Evolutionary conservation across 2,113 vertebrate genomes (phyloP).

Genomic region (Channa maculata): DNA sequence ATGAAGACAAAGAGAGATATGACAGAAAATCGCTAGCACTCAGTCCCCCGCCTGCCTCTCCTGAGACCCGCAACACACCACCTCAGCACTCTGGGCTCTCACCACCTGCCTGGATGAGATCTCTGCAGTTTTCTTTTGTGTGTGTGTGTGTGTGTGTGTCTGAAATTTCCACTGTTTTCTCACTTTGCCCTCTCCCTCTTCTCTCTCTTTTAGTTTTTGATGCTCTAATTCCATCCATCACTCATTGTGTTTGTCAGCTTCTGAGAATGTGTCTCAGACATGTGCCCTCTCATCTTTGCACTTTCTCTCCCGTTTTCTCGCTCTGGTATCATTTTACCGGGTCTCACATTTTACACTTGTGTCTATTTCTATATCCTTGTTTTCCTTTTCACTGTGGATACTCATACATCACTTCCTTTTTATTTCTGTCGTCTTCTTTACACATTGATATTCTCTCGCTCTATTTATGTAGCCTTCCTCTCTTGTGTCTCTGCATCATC

Average conservation of each 20-base stretch:
- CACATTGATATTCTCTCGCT: slow-evolving; percentile 10
- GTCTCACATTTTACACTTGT: slow-evolving; percentile 18
- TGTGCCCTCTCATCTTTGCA: slow-evolving; percentile 22
- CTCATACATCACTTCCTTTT: slow-evolving; percentile 25
- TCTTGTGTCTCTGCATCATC: slow-evolving; percentile 25
- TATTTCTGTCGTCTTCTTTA: slow-evolving; percentile 8
- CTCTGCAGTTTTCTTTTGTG: neutral
- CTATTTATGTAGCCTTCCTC: slow-evolving; percentile 18
- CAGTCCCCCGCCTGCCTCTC: slow-evolving; percentile 58
- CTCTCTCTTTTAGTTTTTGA: slow-evolving; percentile 32
- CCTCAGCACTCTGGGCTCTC: slow-evolving; percentile 48
- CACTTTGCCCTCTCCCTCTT: slow-evolving; percentile 21
- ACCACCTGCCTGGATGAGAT: slow-evolving; percentile 34
- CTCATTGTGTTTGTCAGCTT: slow-evolving; percentile 28
- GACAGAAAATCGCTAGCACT: slow-evolving; percentile 75
- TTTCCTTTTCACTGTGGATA: neutral
- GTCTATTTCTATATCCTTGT: slow-evolving; percentile 46
- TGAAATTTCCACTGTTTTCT: slow-evolving; percentile 43
- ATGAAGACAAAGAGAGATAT: slow-evolving; percentile 76
- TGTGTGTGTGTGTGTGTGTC: slow-evolving; percentile 2
- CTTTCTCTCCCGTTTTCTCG: slow-evolving; percentile 1
- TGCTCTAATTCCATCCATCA: slow-evolving; percentile 64
- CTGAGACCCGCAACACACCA: slow-evolving; percentile 61
- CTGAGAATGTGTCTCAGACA: slow-evolving; percentile 35
- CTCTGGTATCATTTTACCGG: slow-evolving; percentile 23